phyloP scores from a whole-genome alignment of 1,140 invertebrate species.

The Ectropis grisescens region DNA sequence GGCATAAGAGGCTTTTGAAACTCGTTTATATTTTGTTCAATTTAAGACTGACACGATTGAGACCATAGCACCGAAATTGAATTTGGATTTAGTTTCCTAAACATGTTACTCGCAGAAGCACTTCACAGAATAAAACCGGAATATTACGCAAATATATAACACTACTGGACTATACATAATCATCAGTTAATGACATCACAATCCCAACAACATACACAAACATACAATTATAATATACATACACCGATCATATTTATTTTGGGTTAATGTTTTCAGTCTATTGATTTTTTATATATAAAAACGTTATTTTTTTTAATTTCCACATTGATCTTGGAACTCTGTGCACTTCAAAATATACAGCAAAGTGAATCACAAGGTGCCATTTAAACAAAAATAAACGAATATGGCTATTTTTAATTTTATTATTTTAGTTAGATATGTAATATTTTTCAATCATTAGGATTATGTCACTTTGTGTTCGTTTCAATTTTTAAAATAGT shows the following conservation, averaged over 20 bases:
- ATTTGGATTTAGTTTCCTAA: slow-evolving; percentile 15
- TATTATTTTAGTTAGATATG: slow-evolving; percentile 49
- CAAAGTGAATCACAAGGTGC: slow-evolving; percentile 56
- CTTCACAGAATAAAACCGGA: slow-evolving; percentile 29
- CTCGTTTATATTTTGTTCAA: slow-evolving; percentile 48
- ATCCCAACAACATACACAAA: neutral
- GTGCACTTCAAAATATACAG: too few relatives aligned
- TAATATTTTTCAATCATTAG: slow-evolving; percentile 38
- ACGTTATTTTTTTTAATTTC: neutral
- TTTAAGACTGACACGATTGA: slow-evolving; percentile 59
- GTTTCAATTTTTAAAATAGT: slow-evolving; percentile 35
- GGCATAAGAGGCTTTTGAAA: slow-evolving; percentile 64
- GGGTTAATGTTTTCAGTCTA: slow-evolving; percentile 1
- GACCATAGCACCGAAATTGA: slow-evolving; percentile 53
- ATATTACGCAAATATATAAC: slow-evolving; percentile 9
- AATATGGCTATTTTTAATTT: slow-evolving; percentile 54
- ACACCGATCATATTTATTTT: too few relatives aligned
- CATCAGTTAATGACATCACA: too few relatives aligned
- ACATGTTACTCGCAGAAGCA: slow-evolving; percentile 35
- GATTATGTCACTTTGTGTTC: slow-evolving; percentile 53
- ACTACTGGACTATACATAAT: too few relatives aligned
- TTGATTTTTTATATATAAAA: neutral
- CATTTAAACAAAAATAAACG: slow-evolving; percentile 52
- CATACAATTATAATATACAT: slow-evolving; percentile 6
- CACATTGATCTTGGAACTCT: too few relatives aligned